phyloP scores from a whole-genome alignment of 2,113 vertebrate species.

The Holacanthus passer region DNA sequence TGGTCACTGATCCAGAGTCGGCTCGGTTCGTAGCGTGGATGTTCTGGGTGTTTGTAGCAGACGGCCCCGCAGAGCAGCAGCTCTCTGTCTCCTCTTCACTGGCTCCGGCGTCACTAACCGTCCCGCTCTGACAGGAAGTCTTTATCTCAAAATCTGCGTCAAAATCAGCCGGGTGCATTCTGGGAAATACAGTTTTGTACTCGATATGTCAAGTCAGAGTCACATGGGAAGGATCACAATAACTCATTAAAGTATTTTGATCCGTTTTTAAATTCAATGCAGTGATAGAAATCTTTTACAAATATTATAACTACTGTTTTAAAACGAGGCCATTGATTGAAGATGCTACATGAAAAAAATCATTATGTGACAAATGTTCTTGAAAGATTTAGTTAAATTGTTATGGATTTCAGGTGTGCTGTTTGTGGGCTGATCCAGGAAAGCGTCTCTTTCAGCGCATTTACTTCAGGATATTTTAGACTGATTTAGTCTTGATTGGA shows the following conservation, averaged over 20 bases:
- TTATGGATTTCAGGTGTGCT: too few relatives aligned
- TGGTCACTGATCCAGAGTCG: slow-evolving; percentile 22
- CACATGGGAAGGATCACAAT: not conserved
- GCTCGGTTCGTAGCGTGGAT: not conserved
- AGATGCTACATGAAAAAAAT: not conserved
- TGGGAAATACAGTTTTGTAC: slow-evolving; percentile 71
- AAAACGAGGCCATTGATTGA: too few relatives aligned
- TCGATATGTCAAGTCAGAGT: too few relatives aligned
- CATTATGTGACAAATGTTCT: not conserved
- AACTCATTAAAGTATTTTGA: not conserved
- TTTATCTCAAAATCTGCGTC: slow-evolving; percentile 67
- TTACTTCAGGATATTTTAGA: too few relatives aligned
- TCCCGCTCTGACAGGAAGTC: slow-evolving; percentile 43
- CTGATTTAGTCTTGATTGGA: too few relatives aligned
- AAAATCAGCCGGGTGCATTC: slow-evolving; percentile 7
- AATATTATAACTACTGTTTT: not conserved
- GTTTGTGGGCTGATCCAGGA: too few relatives aligned
- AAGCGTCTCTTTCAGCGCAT: too few relatives aligned
- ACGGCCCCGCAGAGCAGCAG: slow-evolving; percentile 17
- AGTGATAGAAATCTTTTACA: not conserved
- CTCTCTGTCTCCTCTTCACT: not conserved
- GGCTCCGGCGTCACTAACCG: slow-evolving; percentile 59
- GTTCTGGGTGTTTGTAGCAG: not conserved
- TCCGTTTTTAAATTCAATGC: not conserved
- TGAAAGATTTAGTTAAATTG: not conserved